A percentile compares a stretch with the other conserved stretches of the same genome.
Evolutionary conservation across 2,888 invertebrate species (phyloP).

Genomic region (Acanthosepion pharaonis): DNA sequence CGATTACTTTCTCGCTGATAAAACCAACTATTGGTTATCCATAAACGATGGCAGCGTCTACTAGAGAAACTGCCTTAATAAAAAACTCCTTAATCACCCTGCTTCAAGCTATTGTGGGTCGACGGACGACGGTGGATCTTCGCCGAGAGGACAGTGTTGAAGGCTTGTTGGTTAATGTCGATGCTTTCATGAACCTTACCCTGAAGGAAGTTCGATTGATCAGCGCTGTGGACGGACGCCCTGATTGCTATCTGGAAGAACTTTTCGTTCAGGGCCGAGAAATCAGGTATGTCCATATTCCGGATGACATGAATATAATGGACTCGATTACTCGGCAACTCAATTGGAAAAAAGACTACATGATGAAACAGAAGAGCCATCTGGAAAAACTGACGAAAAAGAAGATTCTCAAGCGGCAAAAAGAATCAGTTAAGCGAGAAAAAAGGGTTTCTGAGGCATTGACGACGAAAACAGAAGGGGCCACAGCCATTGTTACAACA

Average conservation of each 20-base stretch:
- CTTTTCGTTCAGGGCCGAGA: conserved; percentile 41
- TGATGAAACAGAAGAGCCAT: neutral
- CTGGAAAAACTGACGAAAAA: neutral
- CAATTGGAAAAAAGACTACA: neutral
- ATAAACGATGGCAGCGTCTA: neutral
- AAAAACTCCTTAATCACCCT: conserved; percentile 40
- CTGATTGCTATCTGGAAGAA: neutral
- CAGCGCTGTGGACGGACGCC: neutral
- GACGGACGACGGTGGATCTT: conserved; percentile 39
- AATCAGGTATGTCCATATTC: conserved; percentile 39
- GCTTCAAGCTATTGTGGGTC: conserved; percentile 34
- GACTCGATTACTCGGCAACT: neutral
- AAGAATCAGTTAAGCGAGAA: neutral
- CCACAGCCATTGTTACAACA: too few species aligned
- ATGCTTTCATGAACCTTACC: conserved; percentile 25
- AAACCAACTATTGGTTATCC: too few species aligned
- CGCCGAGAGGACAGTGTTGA: conserved; percentile 35
- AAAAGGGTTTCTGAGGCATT: neutral
- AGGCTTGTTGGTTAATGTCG: neutral
- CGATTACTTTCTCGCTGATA: neutral
- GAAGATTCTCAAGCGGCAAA: neutral
- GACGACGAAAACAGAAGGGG: too few species aligned
- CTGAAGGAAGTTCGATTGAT: neutral
- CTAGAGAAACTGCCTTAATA: conserved; percentile 14
- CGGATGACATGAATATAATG: conserved; percentile 40